phyloP scores from a whole-genome alignment of 2,113 vertebrate species.

The Callithrix jacchus region DNA sequence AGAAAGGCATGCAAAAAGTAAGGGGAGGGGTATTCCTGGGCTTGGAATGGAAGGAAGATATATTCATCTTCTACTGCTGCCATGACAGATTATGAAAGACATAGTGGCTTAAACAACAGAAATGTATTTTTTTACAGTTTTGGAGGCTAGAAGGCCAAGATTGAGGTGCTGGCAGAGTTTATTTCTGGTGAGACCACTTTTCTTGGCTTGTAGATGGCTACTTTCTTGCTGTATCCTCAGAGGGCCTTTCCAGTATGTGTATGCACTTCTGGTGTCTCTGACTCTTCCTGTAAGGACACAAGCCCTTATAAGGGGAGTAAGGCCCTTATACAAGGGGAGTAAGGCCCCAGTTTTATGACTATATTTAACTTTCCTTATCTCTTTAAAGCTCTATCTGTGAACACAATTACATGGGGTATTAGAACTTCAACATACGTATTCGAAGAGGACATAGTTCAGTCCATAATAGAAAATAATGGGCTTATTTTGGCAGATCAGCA shows the following conservation, averaged over 20 bases:
- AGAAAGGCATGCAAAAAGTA: not conserved
- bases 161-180: not conserved
- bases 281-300: not conserved
- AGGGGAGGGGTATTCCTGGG: fast-evolving
- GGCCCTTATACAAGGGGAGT: not conserved
- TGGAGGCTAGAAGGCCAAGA: not conserved
- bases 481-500: not conserved
- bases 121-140: not conserved
- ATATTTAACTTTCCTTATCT: not conserved
- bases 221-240: not conserved
- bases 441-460: not conserved
- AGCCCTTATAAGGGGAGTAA: not conserved
- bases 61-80: not conserved
- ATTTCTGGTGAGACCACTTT: not conserved
- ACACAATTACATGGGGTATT: not conserved
- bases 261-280: not conserved
- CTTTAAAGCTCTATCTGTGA: not conserved
- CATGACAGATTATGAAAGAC: not conserved
- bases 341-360: not conserved
- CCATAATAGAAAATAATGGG: not conserved
- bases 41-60: not conserved
- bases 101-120: not conserved
- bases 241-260: not conserved
- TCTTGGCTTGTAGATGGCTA: not conserved
- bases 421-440: not conserved